Percentiles rank a stretch among this genome's conserved stretches.
Evolutionary conservation across 2,888 invertebrate species (phyloP).

Genomic region (Morpho achilles): DNA sequence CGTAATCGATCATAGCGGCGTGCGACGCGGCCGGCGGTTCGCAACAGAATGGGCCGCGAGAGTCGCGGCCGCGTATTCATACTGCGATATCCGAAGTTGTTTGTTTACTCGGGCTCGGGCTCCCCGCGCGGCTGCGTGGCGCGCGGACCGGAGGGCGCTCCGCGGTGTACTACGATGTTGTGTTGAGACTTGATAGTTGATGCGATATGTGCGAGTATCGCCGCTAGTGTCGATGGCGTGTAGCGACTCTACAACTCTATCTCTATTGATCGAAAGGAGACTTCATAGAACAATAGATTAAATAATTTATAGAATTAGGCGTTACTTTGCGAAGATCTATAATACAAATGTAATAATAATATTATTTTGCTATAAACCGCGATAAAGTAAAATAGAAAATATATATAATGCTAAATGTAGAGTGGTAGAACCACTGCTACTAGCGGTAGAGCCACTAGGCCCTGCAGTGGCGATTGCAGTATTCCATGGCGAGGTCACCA

Average conservation of each 20-base stretch:
- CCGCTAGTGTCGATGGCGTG: not conserved
- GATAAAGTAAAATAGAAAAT: too few species aligned
- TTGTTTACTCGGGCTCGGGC: constrained; percentile 45
- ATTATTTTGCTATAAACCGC: too few species aligned
- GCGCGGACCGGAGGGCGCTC: constrained; percentile 12
- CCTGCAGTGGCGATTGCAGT: too few species aligned
- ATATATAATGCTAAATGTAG: too few species aligned
- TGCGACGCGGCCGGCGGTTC: constrained; percentile 51
- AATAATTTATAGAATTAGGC: too few species aligned
- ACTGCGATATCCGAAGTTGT: constrained; percentile 45
- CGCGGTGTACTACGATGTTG: constrained; percentile 23
- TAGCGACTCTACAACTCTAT: constrained; percentile 7
- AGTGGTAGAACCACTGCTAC: too few species aligned
- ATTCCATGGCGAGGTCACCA: too few species aligned
- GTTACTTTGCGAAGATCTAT: too few species aligned
- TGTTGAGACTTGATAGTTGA: not conserved
- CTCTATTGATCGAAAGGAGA: constrained; percentile 10
- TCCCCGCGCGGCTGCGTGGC: constrained; percentile 26
- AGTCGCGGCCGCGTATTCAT: constrained; percentile 43
- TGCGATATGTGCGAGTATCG: too few species aligned
- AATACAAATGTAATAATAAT: too few species aligned
- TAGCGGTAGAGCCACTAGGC: too few species aligned
- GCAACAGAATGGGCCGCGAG: constrained; percentile 40
- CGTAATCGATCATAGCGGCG: constrained; percentile 68
- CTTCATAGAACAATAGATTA: too few species aligned